Evolutionary conservation across 2,888 invertebrate species (phyloP), one percentile per base, ranked within the genome.

Genomic region (Orthosia cruda): DNA sequence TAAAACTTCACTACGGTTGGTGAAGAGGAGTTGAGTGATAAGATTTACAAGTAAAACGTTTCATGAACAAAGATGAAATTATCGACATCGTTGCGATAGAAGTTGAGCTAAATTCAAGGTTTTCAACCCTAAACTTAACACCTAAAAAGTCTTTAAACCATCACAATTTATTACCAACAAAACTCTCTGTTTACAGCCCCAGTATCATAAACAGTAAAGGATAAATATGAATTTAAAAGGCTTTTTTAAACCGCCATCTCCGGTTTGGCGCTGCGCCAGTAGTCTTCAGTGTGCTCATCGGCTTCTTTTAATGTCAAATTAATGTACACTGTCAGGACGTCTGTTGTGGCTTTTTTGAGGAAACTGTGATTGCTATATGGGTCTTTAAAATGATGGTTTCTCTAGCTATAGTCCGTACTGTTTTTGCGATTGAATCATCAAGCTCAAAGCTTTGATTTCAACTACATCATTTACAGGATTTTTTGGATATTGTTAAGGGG

Each of bases 191-290:
- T 80, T 63, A 77, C 54, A 81, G 45, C 40, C 5, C 45, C 59
- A 66, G 59, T 74, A 69, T 77, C 74, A 73, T 62, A 71, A 83
- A 78, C 59, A 58, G 57, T 40, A 47, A 66, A 66, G 74, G 81
- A 75, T 83, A 86, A 80, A 76, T 83, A 84, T 86, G 86, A 76
- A 86, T 86, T 84, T 79, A 73, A 80, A 84, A 79, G 76, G 76
- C 54, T 83, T 84, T 76, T 84, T 71, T 61, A 83, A 86, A 71
- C 76, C 63, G 68, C 61, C 74, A 84, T 83, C 74, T 82, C 85
- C 81, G 77, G 63, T 20, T 59, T 80, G 84, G 87, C 84, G 23
- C 58, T 12, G 0, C 32, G 84, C 83, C 84, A 86, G 55, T 11
- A 54, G 26, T 64, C 73, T 57, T 73, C n/a, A 69, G 50, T 69